Base-by-base conservation (phyloP, 2,113 vertebrate genomes). In the Passer domesticus region DNA sequence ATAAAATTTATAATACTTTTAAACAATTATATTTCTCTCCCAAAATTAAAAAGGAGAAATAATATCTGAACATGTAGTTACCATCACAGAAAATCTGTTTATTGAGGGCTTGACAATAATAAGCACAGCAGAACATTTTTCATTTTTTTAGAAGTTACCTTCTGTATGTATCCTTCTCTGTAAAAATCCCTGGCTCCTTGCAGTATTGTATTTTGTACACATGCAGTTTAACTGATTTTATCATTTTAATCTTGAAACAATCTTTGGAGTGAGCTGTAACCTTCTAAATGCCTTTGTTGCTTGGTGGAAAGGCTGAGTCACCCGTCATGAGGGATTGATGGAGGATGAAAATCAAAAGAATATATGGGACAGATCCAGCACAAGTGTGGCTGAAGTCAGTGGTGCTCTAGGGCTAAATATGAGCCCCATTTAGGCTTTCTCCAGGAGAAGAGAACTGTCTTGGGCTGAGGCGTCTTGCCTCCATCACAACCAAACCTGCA, bases 231-330 rank as follows among this genome's bases (percentile, higher is more conserved):
- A 83, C 41, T 66, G 59, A 88, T 77, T 63, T 96, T 91, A 74
- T 86, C 2, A 55, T 80, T 83, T 77, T 55, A 55, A 62, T 30
- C 66, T 79, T 69, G 74, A 91, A 95, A 83, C 46, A 69, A 35
- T 68, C 66, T 83, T 74, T 63, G 68, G 78, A 91, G 52, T 52
- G 52, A 78, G 50, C 31, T 87, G 33, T 52, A 83, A 76, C 76
- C 50, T 90, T 95, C 66, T 80, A 74, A 88, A 67, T 47, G 63
- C 39, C 50, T 91, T 70, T 64, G 17, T 77, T 84, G 49, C 43
- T 63, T 39, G 14, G 37, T 87, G 66, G 88, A 80, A 90, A 91
- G 59, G 24, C 68, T 78, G 94, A 91, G 44, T 94, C 85, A 88
- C 13, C 87, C 4, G 1, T 87, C 10, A 2, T 70, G 37, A 88